A percentile compares a stretch with the other conserved stretches of the same genome.
Evolutionary conservation across 2,797 vertebrate genomes (phyloP).

Genomic region (Scarus forsteni): DNA sequence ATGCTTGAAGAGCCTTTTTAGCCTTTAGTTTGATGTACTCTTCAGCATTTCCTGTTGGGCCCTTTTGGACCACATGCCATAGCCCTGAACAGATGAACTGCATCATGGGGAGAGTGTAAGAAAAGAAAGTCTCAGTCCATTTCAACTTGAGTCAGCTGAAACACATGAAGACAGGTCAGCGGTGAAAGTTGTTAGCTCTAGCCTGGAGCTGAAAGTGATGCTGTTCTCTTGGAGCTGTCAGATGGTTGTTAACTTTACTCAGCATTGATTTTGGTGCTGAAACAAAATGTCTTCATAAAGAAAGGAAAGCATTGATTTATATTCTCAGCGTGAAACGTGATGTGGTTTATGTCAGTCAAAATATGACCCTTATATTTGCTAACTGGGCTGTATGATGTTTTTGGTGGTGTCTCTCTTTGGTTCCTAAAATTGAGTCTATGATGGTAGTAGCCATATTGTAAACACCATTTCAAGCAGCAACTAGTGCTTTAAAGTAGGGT

Average conservation of each 20-base stretch:
- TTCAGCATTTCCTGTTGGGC: neutral
- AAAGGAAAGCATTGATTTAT: too few species aligned
- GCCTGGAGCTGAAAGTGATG: conserved; percentile 3
- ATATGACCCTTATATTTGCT: too few species aligned
- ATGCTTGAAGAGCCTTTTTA: neutral
- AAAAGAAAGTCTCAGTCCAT: neutral
- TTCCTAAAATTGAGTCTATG: too few species aligned
- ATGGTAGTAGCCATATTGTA: too few species aligned
- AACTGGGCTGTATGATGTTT: too few species aligned
- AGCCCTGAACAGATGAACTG: conserved; percentile 22
- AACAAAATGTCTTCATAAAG: neutral
- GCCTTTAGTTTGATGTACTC: conserved; percentile 15
- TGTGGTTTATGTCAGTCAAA: too few species aligned
- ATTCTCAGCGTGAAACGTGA: too few species aligned
- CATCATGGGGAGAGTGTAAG: conserved; percentile 6
- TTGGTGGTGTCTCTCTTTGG: too few species aligned
- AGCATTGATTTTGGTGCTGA: neutral
- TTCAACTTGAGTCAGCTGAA: conserved; percentile 12
- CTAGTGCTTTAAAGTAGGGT: too few species aligned
- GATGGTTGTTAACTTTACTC: conserved; percentile 11
- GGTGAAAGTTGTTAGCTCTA: neutral
- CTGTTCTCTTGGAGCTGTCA: neutral
- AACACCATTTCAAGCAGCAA: too few species aligned
- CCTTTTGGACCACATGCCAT: conserved; percentile 5
- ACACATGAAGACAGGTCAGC: conserved; percentile 4